Percentiles rank a stretch among this genome's conserved stretches.
Conservation (phyloP, 2,797 vertebrate species). For the Lutjanus argentimaculatus region DNA sequence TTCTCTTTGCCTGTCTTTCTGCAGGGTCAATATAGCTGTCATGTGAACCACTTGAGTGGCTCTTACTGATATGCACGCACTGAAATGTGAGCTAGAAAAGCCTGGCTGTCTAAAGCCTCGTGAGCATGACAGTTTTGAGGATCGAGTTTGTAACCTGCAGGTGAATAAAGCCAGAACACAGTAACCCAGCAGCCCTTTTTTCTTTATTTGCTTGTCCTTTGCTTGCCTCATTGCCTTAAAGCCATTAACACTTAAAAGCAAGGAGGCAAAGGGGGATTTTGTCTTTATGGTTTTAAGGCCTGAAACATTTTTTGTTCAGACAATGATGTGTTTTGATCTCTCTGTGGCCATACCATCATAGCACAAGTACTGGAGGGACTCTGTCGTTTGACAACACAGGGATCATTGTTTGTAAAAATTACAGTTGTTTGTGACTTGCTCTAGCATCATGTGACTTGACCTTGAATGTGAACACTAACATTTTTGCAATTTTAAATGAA, state of each 20-base stretch:
- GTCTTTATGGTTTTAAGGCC: constrained; percentile 32
- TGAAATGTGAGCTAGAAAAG: constrained; percentile 73
- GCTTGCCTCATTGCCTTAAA: constrained; percentile 47
- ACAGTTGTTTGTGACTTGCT: constrained; percentile 30
- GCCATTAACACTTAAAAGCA: constrained; percentile 26
- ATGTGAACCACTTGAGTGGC: constrained; percentile 72
- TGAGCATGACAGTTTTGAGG: constrained; percentile 54
- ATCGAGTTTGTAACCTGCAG: constrained; percentile 57
- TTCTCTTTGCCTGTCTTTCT: constrained; percentile 56
- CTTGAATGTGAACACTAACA: constrained; percentile 20
- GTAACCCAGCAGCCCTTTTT: constrained; percentile 14
- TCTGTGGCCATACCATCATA: not conserved
- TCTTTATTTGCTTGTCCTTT: constrained; percentile 18
- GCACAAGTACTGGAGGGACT: constrained; percentile 40
- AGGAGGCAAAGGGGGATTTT: not conserved
- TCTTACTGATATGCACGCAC: constrained; percentile 44
- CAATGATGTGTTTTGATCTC: constrained; percentile 39
- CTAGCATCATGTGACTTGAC: constrained; percentile 45
- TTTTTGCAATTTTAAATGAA: constrained; percentile 18
- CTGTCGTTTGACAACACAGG: constrained; percentile 45
- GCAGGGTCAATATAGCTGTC: constrained; percentile 67
- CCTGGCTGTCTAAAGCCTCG: constrained; percentile 39
- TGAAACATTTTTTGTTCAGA: constrained; percentile 30
- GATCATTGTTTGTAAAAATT: constrained; percentile 43
- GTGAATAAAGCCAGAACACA: constrained; percentile 30